These are phyloP conservation scores for Anser brachyrhynchus DNA, from an alignment of 2,113 vertebrate species.

Conservation along the genomic window DNA sequence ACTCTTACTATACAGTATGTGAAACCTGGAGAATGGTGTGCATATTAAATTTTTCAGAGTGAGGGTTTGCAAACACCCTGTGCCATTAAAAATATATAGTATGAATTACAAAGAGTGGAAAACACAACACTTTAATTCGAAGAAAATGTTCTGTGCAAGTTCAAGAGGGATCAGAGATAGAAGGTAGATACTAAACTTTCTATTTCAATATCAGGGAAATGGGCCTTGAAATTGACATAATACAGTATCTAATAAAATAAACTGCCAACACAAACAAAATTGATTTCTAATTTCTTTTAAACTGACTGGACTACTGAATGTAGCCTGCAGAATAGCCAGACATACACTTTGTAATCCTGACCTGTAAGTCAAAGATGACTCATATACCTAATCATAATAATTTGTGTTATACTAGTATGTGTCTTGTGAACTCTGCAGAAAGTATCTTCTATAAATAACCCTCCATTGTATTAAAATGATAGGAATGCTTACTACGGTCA, in stretches of 20 bases:
- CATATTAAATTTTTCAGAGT: not conserved
- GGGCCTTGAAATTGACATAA: not conserved
- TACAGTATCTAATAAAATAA: not conserved
- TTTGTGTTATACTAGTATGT: not conserved
- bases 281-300: not conserved
- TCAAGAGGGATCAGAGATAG: not conserved
- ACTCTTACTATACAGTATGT: not conserved
- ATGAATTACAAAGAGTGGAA: not conserved
- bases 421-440: not conserved
- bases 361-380: not conserved
- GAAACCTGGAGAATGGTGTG: not conserved
- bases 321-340: not conserved
- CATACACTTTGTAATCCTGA: not conserved
- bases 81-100: not conserved
- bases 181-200: not conserved
- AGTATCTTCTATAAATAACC: not conserved
- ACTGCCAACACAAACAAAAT: not conserved
- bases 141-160: not conserved
- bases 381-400: not conserved
- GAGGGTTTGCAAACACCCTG: not conserved
- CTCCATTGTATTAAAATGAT: not conserved
- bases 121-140: not conserved
- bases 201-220: not conserved
- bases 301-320: not conserved
- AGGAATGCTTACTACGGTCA: not conserved